A percentile compares a stretch with the other conserved stretches of the same genome.
phyloP scores from a whole-genome alignment of 2,888 invertebrate genomes.

The Volucella zonaria region DNA sequence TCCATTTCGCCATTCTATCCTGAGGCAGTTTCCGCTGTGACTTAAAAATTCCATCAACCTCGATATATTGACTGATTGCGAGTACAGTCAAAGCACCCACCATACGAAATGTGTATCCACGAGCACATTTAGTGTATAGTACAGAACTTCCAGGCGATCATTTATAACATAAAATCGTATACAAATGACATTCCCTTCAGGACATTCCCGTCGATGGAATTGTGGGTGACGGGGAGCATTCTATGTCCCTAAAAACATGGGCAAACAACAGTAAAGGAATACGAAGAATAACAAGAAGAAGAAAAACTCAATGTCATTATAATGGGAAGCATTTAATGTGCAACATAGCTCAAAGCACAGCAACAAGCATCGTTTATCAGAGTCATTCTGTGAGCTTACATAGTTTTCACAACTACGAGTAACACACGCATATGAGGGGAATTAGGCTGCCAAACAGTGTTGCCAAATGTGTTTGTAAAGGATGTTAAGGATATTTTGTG shows the following conservation, averaged over 20 bases:
- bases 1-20: not conserved
- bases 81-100: conserved; percentile 22
- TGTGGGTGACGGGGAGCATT: too few species aligned
- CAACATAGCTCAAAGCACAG: conserved; percentile 65
- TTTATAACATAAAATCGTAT: conserved; percentile 53
- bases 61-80: conserved; percentile 64
- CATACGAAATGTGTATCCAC: not conserved
- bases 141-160: conserved; percentile 38
- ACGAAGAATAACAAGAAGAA: not conserved
- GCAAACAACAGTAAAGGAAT: too few species aligned
- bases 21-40: conserved; percentile 25
- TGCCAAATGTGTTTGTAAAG: too few species aligned
- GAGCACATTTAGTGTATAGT: not conserved
- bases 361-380: conserved; percentile 67
- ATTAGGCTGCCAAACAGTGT: too few species aligned
- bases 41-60: conserved; percentile 52
- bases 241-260: conserved; percentile 36
- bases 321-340: conserved; percentile 64
- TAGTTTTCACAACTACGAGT: too few species aligned
- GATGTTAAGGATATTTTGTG: too few species aligned
- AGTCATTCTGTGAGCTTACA: conserved; percentile 49
- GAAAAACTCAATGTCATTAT: conserved; percentile 52
- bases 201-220: not conserved
- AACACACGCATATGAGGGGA: not conserved
- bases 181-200: conserved; percentile 45